Conservation (phyloP, 2,113 vertebrate species). For the Phrynosoma blainvillii region DNA sequence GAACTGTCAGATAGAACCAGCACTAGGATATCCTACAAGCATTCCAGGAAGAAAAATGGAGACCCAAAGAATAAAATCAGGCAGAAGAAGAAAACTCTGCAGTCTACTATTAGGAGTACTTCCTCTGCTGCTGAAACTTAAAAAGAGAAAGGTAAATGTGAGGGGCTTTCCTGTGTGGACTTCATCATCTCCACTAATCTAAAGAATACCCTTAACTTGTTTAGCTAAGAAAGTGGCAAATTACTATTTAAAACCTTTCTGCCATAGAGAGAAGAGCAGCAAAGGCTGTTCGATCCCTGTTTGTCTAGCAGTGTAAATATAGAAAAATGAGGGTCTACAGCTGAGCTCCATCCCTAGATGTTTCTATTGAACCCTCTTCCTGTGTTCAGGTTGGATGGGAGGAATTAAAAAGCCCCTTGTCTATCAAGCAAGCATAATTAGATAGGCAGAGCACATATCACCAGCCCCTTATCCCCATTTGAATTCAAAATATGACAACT, state of each 20-base stretch:
- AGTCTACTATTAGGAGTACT: background rate
- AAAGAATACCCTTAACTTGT: no score
- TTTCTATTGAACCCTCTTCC: background rate
- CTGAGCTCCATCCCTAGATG: no score
- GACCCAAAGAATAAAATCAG: background rate
- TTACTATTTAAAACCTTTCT: no score
- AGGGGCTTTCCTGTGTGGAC: no score
- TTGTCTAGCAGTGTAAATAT: no score
- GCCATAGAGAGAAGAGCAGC: no score
- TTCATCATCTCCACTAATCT: no score
- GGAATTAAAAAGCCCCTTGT: background rate
- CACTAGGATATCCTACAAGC: background rate
- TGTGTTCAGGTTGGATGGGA: background rate
- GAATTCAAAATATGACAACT: background rate
- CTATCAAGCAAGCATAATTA: background rate
- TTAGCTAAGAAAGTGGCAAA: no score
- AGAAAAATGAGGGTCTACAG: background rate
- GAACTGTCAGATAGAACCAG: background rate
- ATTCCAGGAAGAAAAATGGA: background rate
- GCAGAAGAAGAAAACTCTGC: background rate
- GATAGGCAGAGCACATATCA: background rate
- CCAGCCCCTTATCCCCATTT: background rate
- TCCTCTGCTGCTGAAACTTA: background rate
- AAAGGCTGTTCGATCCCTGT: no score
- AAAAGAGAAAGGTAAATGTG: background rate